Evolutionary conservation across 2,888 invertebrate species (phyloP).

Genomic region (Orchesellides sinensis): DNA sequence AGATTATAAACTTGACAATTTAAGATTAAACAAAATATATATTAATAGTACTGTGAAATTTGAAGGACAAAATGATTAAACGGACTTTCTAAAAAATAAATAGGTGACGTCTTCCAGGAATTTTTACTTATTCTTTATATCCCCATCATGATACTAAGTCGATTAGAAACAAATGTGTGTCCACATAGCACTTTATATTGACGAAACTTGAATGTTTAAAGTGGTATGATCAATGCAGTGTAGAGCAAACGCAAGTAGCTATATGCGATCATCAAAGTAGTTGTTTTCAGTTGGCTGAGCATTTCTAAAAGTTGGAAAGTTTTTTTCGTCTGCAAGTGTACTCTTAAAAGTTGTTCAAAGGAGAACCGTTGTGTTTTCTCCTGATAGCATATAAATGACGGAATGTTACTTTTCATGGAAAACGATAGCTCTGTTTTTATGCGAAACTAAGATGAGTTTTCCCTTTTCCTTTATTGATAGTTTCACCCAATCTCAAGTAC

Average conservation of each 20-base stretch:
- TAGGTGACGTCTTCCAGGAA: too few species aligned
- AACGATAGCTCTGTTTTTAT: slow-evolving; percentile 33
- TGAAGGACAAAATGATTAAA: too few species aligned
- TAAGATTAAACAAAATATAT: too few species aligned
- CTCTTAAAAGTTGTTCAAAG: slow-evolving; percentile 41
- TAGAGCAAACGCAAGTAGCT: slow-evolving; percentile 32
- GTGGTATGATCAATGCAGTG: neutral
- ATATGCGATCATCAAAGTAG: slow-evolving; percentile 61
- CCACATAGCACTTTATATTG: too few species aligned
- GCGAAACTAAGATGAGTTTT: slow-evolving; percentile 36
- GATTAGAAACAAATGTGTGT: too few species aligned
- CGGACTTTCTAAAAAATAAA: too few species aligned
- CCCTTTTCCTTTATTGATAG: neutral
- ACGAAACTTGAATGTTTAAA: too few species aligned
- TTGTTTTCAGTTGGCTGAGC: slow-evolving; percentile 57
- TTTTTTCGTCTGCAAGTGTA: slow-evolving; percentile 13
- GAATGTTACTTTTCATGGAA: neutral
- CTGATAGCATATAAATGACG: slow-evolving; percentile 5
- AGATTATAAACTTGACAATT: too few species aligned
- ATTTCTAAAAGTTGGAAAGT: slow-evolving; percentile 39
- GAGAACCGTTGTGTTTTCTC: slow-evolving; percentile 10
- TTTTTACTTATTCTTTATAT: too few species aligned
- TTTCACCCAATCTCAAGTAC: neutral
- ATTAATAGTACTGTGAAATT: too few species aligned
- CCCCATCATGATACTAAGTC: too few species aligned